These are phyloP conservation scores for Fabriciana adippe DNA, from an alignment of 2,888 invertebrate genomes.

Conservation along the genomic window DNA sequence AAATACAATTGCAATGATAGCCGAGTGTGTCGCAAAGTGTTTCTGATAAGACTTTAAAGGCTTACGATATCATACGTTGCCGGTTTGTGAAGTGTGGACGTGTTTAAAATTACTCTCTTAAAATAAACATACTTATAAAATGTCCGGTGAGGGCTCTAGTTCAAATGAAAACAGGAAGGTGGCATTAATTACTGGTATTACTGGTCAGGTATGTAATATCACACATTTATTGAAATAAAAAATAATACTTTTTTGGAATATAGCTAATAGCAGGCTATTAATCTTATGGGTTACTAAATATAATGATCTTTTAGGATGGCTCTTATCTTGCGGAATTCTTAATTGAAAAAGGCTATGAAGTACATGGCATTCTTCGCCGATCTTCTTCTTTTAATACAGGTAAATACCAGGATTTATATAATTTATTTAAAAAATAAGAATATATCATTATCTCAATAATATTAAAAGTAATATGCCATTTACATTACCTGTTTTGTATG, in stretches of 20 bases:
- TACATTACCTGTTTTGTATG: no score
- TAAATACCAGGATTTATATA: slow-evolving; percentile 9
- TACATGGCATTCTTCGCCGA: slow-evolving; percentile 97
- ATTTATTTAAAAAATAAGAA: not conserved
- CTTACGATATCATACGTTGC: slow-evolving; percentile 36
- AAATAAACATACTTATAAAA: slow-evolving; percentile 43
- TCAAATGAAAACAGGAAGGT: slow-evolving; percentile 80
- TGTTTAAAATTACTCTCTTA: slow-evolving; percentile 39
- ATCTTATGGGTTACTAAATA: no score
- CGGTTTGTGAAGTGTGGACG: slow-evolving; percentile 46
- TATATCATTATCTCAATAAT: not conserved
- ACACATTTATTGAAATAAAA: not conserved
- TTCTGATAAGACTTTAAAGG: slow-evolving; percentile 46
- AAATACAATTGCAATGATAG: not conserved
- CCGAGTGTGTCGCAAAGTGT: slow-evolving; percentile 32
- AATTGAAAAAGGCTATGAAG: slow-evolving; percentile 94
- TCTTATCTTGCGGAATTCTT: slow-evolving; percentile 98
- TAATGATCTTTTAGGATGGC: slow-evolving; percentile 89
- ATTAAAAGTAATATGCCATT: not conserved
- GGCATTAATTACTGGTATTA: slow-evolving; percentile 97
- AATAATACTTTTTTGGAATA: not conserved
- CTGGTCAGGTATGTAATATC: slow-evolving; percentile 91
- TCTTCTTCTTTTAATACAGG: slow-evolving; percentile 98
- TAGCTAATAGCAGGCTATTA: not conserved
- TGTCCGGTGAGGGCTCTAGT: slow-evolving; percentile 66